Base-by-base conservation (phyloP, 2,113 vertebrate species). In the Nerophis lumbriciformis region DNA sequence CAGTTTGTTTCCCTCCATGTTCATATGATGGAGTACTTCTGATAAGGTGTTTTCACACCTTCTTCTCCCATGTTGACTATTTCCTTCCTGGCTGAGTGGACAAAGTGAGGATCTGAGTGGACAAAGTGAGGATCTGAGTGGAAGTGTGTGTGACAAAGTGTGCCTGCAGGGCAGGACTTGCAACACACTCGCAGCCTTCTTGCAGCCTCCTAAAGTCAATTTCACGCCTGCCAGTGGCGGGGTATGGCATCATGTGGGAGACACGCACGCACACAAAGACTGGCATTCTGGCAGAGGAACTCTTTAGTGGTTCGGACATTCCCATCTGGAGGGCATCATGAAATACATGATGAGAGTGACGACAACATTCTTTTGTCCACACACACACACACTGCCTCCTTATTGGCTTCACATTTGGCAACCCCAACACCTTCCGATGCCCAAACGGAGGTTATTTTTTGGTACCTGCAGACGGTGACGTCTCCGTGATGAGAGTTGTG, bases 381-480 rank as follows among this genome's bases (percentile, higher is more conserved):
- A 28, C 28, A 7, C 14, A 6, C 19, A 14, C 50, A 11, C 48
- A 12, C 19, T 6, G 1, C 4, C 19, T 37, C 15, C 38, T 48
- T 1, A 6, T 0, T 49, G 56, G 16, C 11, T 42, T 42, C 5
- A 4, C 42, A 45, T 45, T 45, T 45, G 42, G 10, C 10, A 12
- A 45, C 42, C 11, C 1, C 4, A 0, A 44, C 42, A 44, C 42
- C 42, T 44, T 11, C 12, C 12, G 12, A 4, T 4, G 42, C 11
- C 10, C 2, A 44, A 10, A 44, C 42, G 9, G 42, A 44, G 9
- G 42, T 2, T 3, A 49, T 16, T 8, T 8, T 4, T 8, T 12
- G 77, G 88, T 90, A 98, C 96, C 96, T 91, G 93, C 95, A 98
- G 66, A 96, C 80, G 8, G 88, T 87, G 84, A 96, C 81, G n/a